Percentiles rank a stretch among this genome's conserved stretches.
Conservation (phyloP, 2,797 vertebrate genomes). For the Hipposideros larvatus region DNA sequence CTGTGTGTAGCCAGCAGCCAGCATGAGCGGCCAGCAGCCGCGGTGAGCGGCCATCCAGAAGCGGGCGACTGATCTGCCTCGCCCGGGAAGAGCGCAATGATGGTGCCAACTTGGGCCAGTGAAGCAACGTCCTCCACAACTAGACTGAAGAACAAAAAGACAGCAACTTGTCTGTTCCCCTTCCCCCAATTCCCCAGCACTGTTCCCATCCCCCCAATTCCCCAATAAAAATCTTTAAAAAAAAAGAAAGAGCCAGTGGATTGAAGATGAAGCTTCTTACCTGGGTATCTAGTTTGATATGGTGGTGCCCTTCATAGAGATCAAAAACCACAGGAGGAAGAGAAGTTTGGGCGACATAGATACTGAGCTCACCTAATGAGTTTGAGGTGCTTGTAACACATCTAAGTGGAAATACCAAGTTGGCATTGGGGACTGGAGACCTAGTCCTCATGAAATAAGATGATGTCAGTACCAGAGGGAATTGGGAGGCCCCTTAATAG, state of each 20-base stretch:
- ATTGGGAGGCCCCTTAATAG: neutral
- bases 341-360: neutral
- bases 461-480: neutral
- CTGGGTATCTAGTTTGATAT: neutral
- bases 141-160: too few relatives aligned
- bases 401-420: neutral
- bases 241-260: neutral
- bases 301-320: neutral
- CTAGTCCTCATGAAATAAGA: conserved; percentile 15
- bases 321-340: neutral
- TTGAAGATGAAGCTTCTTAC: neutral
- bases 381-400: neutral
- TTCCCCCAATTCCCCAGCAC: too few relatives aligned
- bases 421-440: neutral
- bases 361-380: neutral
- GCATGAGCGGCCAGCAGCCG: too few relatives aligned
- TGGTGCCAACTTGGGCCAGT: too few relatives aligned
- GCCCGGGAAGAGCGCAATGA: too few relatives aligned
- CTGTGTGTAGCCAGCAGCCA: too few relatives aligned
- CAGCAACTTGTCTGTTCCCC: too few relatives aligned
- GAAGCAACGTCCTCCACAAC: too few relatives aligned
- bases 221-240: too few relatives aligned
- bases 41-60: too few relatives aligned
- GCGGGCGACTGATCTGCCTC: too few relatives aligned
- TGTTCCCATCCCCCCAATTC: too few relatives aligned